phyloP scores from a whole-genome alignment of 2,113 vertebrate genomes.

The Alligator sinensis region DNA sequence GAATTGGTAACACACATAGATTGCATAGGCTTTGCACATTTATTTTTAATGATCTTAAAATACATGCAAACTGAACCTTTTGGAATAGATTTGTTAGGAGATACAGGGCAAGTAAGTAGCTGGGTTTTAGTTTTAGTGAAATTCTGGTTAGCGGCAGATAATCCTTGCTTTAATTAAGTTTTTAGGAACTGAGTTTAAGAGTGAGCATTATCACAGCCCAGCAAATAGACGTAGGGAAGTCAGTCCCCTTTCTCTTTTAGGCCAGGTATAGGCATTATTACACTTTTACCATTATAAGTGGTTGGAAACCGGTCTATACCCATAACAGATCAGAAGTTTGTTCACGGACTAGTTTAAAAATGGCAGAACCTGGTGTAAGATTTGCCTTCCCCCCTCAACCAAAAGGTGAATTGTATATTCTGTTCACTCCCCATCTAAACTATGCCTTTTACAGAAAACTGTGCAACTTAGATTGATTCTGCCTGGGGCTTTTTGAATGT shows the following conservation, averaged over 20 bases:
- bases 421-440: too few species aligned
- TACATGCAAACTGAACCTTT: neutral
- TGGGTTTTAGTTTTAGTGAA: neutral
- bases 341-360: too few species aligned
- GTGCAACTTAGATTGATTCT: too few species aligned
- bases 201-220: neutral
- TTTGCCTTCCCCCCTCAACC: too few species aligned
- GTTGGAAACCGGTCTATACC: too few species aligned
- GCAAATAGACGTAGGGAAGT: rapidly evolving
- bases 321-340: too few species aligned
- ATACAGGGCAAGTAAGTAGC: neutral
- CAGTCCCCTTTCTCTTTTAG: neutral
- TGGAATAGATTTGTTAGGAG: neutral
- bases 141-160: neutral
- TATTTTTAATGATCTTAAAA: neutral
- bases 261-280: too few species aligned
- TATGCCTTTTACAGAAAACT: too few species aligned
- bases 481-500: too few species aligned
- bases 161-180: neutral
- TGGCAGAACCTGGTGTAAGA: too few species aligned
- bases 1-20: neutral
- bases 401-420: too few species aligned
- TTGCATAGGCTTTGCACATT: neutral
- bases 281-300: too few species aligned
- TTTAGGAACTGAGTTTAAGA: neutral